Evolutionary conservation across 92 coral and sea anemone genomes (phyloP), one percentile per base, ranked within the genome.

Genomic region (Siderastrea radians): DNA sequence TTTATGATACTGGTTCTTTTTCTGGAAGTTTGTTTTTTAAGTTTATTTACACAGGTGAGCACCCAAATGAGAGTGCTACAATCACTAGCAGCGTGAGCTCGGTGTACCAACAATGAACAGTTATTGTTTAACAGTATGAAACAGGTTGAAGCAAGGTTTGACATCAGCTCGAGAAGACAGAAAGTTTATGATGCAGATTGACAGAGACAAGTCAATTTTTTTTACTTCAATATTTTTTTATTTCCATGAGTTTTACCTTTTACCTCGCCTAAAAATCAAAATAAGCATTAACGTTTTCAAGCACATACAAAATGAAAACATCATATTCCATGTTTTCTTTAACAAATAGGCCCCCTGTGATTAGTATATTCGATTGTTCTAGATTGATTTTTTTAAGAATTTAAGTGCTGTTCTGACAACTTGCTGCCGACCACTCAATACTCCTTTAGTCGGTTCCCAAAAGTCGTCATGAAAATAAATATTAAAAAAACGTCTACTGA

Each of bases 41-140:
- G 13, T 15, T 83, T 83, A 72, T 83, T 83, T 83, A 83, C 79
- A 83, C 87, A 83, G 87, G 79, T 83, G 87, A 46, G 5, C 49
- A 7, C 15, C 3, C 15, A 68, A 52, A 68, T 81, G 62, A 81
- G 9, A 51, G 9, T 55, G 64, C 51, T 14, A 60, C 46, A 72
- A 45, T 44, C 47, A 81, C 75, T 48, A 15, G 13, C 84, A 79
- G 43, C 79, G 11, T 43, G 80, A 43, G 17, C 80, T 12, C 7
- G 64, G 16, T 3, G n/a, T 5, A 5, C 5, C 57, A 53, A 3
- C 16, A 9, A 52, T 45, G 17, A 76, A 57, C 53, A 13, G 43
- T 59, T 59, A 38, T 66, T 38, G 71, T 66, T 66, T 5, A 66
- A n/a, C 45, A 38, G 4, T 5, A 38, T 38, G 57, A 66, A 75